Evolutionary conservation across 2,888 invertebrate genomes (phyloP), one percentile per base, ranked within the genome.

Genomic region (Heliconius ismenius): DNA sequence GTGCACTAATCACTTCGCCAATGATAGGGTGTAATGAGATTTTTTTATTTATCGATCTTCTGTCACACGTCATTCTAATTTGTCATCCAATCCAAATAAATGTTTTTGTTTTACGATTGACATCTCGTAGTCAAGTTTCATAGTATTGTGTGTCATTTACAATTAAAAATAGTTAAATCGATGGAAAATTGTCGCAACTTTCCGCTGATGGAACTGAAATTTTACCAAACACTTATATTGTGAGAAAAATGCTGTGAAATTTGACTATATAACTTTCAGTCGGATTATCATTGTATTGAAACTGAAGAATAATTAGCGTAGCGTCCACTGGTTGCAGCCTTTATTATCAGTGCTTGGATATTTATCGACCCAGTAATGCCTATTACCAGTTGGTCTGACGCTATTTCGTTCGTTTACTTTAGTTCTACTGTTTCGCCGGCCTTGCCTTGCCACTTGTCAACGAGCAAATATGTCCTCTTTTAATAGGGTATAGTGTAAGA

Each of bases 311-410:
- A 26, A 11, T 54, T 11, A 73, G 11, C 15, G 0, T 28, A 72
- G 24, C 39, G 63, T 67, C 26, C 26, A 54, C 70, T 28, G 63
- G 63, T 15, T 24, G 21, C 39, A 54, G 9, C 4, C 81, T 43
- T 79, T 74, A 78, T 0, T 24, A 60, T 43, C 81, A 84, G 85
- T 85, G 86, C 84, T 83, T 73, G 83, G 81, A 84, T 88, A 89
- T 90, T 91, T 90, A 91, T 90, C 85, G 85, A 81, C 78, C 79
- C 81, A 82, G 86, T 84, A 87, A 86, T 82, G 83, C 78, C 88
- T 87, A 88, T 89, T 87, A 88, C 86, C 83, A 80, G 69, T 69
- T 82, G 78, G 70, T 68, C 84, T 84, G 85, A 86, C 85, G 86
- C 85, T 82, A 83, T 88, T 89, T 88, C 87, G 83, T 82, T 84